Base-by-base conservation (phyloP, 2,888 invertebrate species). In the Artemia sp. region DNA sequence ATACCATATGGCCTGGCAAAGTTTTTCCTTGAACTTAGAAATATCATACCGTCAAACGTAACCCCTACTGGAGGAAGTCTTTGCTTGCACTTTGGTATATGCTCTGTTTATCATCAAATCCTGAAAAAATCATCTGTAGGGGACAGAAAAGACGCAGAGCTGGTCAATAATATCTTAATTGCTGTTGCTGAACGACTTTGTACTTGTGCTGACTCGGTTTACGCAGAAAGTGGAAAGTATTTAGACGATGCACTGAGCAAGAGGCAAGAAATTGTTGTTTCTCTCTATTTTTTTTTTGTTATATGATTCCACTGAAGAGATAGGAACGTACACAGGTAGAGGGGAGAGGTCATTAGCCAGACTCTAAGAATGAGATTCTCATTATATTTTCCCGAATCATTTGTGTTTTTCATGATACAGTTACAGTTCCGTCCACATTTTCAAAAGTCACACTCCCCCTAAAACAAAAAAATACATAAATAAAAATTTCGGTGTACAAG, bases 101-200 rank as follows among this genome's bases (percentile, higher is more conserved):
- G 64, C 64, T 58, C 64, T 19, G 64, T 58, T n/a, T 58, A 58
- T 11, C 64, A 58, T n/a, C 64, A 58, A 24, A n/a, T 58, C 10
- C 8, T 58, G 64, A 58, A 58, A 10, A 24, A 24, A 9, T 9
- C 8, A 24, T n/a, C 14, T n/a, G 10, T 58, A 58, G 64, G 64
- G 64, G 24, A n/a, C 9, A n/a, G 64, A 58, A 58, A 9, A 19
- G 64, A 58, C 24, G 64, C 14, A 58, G 64, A 58, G 64, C 24
- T 58, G 8, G 64, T 58, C 64, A 9, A 24, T 19, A 58, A 58
- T 10, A 19, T 58, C 64, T 58, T 58, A 24, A n/a, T 58, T 2
- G 64, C 64, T 58, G 10, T 58, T 11, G 64, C 64, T 10, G 64
- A 58, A 24, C n/a, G 64, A 9, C 64, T 58, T 58, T 58, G 64